phyloP scores from a whole-genome alignment of 2,888 invertebrate genomes.

The Napeogenes sylphis region DNA sequence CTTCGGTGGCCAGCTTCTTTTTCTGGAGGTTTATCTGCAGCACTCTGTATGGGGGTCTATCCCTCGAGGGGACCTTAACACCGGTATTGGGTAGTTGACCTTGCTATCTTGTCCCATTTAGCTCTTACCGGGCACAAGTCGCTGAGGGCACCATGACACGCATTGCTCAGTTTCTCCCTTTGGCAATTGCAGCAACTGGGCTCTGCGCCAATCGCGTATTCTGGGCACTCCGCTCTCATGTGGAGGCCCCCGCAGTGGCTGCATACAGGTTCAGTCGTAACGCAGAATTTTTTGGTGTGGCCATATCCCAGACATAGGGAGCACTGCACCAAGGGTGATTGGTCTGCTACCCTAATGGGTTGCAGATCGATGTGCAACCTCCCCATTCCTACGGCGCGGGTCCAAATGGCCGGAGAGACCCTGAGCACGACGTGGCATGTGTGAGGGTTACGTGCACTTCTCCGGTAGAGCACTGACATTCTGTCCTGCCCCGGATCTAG shows the following conservation, averaged over 20 bases:
- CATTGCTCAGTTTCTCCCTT: neutral
- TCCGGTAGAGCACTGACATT: neutral
- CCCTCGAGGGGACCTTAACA: too few relatives aligned
- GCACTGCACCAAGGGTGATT: too few relatives aligned
- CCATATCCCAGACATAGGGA: conserved; percentile 14
- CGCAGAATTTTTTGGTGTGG: conserved; percentile 12
- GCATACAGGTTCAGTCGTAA: conserved; percentile 6
- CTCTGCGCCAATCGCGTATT: neutral
- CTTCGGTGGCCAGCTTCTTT: too few relatives aligned
- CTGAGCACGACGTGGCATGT: too few relatives aligned
- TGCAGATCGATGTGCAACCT: too few relatives aligned
- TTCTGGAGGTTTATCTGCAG: too few relatives aligned
- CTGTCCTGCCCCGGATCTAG: conserved; percentile 3
- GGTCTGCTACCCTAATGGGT: too few relatives aligned
- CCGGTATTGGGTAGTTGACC: too few relatives aligned
- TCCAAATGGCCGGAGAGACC: too few relatives aligned
- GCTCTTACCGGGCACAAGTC: neutral
- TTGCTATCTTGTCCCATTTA: neutral
- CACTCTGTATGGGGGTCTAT: too few relatives aligned
- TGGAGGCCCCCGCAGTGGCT: conserved; percentile 20
- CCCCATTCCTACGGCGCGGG: too few relatives aligned
- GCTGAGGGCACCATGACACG: conserved; percentile 6
- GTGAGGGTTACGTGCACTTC: too few relatives aligned
- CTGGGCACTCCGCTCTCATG: conserved; percentile 7
- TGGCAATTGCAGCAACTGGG: conserved; percentile 9